Conservation (phyloP, 2,797 vertebrate genomes). For the Enteromius trimaculatus region DNA sequence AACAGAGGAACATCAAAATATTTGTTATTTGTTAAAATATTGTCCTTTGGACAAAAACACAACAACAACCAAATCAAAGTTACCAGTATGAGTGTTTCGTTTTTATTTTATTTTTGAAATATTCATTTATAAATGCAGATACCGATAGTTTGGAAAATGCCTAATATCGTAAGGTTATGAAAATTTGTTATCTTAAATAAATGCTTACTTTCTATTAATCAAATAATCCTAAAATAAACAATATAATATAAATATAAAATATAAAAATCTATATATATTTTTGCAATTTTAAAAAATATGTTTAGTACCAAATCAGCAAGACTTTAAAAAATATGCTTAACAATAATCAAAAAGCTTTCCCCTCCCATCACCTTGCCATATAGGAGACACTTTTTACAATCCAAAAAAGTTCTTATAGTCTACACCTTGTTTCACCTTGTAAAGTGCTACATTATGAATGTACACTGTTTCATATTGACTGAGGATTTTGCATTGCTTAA, state of each 20-base stretch:
- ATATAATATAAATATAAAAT: too few species aligned
- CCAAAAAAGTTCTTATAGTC: background rate
- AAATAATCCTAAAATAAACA: background rate
- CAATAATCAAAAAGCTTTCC: background rate
- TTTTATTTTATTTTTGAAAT: too few species aligned
- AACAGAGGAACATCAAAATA: too few species aligned
- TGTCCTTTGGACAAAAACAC: too few species aligned
- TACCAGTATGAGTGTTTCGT: too few species aligned
- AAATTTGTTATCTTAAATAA: background rate
- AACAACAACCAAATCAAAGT: too few species aligned
- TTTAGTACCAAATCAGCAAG: background rate
- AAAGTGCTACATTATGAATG: background rate
- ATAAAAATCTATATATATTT: too few species aligned
- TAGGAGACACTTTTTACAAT: background rate
- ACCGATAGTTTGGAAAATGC: too few species aligned
- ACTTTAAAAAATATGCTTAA: background rate
- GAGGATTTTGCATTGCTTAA: slow-evolving; percentile 2
- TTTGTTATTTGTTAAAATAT: too few species aligned
- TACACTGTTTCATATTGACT: background rate
- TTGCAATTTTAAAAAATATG: background rate
- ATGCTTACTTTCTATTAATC: background rate
- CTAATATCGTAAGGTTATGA: background rate
- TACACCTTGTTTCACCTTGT: background rate
- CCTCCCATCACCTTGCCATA: background rate
- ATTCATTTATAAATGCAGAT: too few species aligned